A percentile compares a stretch with the other conserved stretches of the same genome.
phyloP scores from a whole-genome alignment of 1,140 invertebrate genomes.

The Protaetia brevitarsis region DNA sequence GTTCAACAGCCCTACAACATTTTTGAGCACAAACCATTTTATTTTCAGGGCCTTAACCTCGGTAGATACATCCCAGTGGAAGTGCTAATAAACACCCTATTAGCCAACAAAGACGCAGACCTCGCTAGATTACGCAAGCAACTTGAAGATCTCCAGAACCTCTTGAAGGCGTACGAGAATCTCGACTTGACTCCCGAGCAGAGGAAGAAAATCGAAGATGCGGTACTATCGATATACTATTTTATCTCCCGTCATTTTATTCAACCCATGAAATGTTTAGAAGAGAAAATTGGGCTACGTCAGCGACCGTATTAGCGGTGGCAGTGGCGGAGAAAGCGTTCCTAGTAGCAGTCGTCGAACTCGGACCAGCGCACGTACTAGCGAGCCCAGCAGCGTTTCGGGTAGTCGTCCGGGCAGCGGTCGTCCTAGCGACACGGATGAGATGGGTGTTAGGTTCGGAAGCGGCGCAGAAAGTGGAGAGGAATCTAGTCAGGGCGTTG shows the following conservation, averaged over 20 bases:
- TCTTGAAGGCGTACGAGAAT: slow-evolving; percentile 28
- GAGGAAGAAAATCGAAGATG: slow-evolving; percentile 26
- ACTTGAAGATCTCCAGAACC: slow-evolving; percentile 41
- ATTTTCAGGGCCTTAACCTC: slow-evolving; percentile 30
- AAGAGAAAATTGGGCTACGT: not conserved
- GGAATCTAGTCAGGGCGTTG: no score
- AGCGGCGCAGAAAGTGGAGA: no score
- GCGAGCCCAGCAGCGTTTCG: not conserved
- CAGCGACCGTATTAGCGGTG: not conserved
- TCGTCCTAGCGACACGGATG: no score
- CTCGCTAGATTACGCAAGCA: slow-evolving; percentile 49
- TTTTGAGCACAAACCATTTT: not conserved
- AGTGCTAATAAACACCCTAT: slow-evolving; percentile 51
- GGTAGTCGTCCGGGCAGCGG: no score
- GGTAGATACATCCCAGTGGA: slow-evolving; percentile 50
- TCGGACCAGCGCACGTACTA: not conserved
- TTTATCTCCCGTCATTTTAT: not conserved
- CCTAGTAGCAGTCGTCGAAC: not conserved
- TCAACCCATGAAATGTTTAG: no score
- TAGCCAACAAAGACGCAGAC: slow-evolving; percentile 51
- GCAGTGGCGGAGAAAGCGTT: not conserved
- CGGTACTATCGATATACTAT: no score
- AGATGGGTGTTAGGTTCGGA: no score
- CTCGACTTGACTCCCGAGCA: slow-evolving; percentile 30
- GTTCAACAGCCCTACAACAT: no score